phyloP scores from a whole-genome alignment of 2,888 invertebrate species.

The Leptopilina syphax region DNA sequence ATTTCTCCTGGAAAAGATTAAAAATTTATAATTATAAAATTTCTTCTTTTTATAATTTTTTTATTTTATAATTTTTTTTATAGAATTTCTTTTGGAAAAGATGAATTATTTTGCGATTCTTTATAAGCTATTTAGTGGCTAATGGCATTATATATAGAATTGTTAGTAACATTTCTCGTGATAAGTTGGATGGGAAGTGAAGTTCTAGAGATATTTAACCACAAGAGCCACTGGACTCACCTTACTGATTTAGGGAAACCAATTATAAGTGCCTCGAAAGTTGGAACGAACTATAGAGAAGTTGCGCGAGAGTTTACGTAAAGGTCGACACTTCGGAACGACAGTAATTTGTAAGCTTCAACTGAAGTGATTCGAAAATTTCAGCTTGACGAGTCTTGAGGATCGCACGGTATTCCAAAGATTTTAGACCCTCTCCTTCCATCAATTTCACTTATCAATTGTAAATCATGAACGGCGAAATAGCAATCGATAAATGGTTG shows the following conservation, averaged over 20 bases:
- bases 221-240: slow-evolving; percentile 11
- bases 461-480: neutral
- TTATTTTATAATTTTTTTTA: too few species aligned
- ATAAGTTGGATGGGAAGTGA: slow-evolving; percentile 17
- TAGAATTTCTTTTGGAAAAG: too few species aligned
- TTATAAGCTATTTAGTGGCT: too few species aligned
- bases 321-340: slow-evolving; percentile 50
- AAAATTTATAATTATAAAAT: too few species aligned
- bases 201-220: slow-evolving; percentile 22
- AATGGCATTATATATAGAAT: neutral
- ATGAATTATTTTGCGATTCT: too few species aligned
- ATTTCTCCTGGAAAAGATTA: too few species aligned
- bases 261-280: slow-evolving; percentile 72
- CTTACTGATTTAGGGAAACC: slow-evolving; percentile 59
- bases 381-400: slow-evolving; percentile 42
- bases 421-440: slow-evolving; percentile 3
- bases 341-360: slow-evolving; percentile 55
- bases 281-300: slow-evolving; percentile 62
- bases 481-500: neutral
- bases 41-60: too few species aligned
- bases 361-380: slow-evolving; percentile 43
- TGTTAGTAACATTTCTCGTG: slow-evolving; percentile 11
- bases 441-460: slow-evolving; percentile 4
- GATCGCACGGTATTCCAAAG: slow-evolving; percentile 42
- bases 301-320: slow-evolving; percentile 50